These are phyloP conservation scores for Eulemur albifrons DNA, from an alignment of 2,797 vertebrate species.

Conservation along the genomic window DNA sequence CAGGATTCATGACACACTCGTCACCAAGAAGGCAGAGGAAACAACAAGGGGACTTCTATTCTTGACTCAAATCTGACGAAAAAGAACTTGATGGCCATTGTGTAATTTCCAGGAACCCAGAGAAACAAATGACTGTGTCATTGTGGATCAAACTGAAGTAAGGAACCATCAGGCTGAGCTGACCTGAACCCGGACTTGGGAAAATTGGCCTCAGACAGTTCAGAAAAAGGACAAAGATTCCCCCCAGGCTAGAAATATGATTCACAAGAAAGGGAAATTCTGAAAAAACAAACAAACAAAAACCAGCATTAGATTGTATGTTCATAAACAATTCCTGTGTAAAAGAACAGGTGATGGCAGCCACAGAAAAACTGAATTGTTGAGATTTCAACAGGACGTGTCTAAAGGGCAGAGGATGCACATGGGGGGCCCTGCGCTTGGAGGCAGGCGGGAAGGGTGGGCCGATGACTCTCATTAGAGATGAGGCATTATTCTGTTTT, in stretches of 20 bases:
- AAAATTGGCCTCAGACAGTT: background rate
- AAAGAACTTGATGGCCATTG: background rate
- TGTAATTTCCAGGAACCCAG: conserved; percentile 52
- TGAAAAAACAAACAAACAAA: background rate
- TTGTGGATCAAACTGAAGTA: background rate
- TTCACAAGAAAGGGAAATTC: background rate
- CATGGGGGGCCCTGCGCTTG: background rate
- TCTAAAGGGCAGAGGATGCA: background rate
- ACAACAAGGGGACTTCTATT: conserved; percentile 17
- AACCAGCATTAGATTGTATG: background rate
- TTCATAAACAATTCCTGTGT: background rate
- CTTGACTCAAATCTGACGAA: conserved; percentile 36
- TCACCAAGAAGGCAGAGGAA: conserved; percentile 10
- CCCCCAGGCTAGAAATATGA: background rate
- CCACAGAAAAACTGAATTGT: background rate
- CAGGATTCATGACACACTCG: background rate
- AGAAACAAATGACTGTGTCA: background rate
- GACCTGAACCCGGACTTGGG: background rate
- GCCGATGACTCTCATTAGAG: background rate
- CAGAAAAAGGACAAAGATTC: background rate
- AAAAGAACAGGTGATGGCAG: background rate
- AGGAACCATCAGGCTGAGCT: background rate
- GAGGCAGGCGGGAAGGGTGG: background rate
- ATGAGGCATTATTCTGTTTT: background rate
- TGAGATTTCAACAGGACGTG: background rate